Evolutionary conservation across 2,797 vertebrate species (phyloP).

Genomic region (Peromyscus melanophrys): DNA sequence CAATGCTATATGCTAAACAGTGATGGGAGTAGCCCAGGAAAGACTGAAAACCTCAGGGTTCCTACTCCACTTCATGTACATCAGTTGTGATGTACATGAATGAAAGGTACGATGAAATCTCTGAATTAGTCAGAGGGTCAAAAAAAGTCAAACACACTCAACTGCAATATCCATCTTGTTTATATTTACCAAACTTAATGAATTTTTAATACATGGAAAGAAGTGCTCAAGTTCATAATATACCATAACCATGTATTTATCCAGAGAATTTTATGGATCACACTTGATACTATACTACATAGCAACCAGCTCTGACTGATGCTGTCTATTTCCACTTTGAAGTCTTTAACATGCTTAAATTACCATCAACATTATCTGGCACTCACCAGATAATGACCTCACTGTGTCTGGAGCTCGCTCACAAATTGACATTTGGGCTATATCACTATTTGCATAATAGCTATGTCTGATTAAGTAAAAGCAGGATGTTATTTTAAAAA

Average conservation of each 20-base stretch:
- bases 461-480: slow-evolving; percentile 33
- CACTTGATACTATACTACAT: background rate
- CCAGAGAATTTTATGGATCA: background rate
- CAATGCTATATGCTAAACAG: background rate
- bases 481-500: background rate
- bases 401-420: background rate
- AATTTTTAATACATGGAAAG: background rate
- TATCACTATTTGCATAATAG: background rate
- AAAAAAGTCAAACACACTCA: slow-evolving; percentile 15
- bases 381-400: slow-evolving; percentile 1
- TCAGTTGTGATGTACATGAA: background rate
- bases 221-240: background rate
- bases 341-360: background rate
- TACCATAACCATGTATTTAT: background rate
- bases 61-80: background rate
- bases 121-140: background rate
- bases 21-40: background rate
- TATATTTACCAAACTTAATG: slow-evolving; percentile 1
- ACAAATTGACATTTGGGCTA: background rate
- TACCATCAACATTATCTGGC: no score
- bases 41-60: background rate
- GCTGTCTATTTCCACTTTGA: background rate
- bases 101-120: background rate
- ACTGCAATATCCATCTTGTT: background rate
- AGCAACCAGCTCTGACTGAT: background rate